Evolutionary conservation across 1,140 invertebrate species (phyloP).

Genomic region (Archivesica marissinica): DNA sequence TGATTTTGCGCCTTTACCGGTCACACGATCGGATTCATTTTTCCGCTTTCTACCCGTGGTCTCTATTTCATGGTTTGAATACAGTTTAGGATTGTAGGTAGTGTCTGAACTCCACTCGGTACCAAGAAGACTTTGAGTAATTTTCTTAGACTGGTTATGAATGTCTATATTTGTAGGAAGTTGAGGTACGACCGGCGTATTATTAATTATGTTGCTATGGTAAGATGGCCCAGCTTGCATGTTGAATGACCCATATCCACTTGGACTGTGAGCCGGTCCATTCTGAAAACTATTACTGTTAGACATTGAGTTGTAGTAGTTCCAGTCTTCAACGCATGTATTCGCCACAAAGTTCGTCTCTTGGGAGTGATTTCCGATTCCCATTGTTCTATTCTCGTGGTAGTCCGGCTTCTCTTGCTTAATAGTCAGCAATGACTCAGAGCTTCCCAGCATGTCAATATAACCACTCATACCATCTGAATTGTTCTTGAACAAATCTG

Average conservation of each 20-base stretch:
- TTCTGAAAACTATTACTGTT: not conserved
- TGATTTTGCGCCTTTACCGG: conserved; percentile 17
- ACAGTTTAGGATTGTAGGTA: conserved; percentile 36
- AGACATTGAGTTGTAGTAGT: conserved; percentile 38
- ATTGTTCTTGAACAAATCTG: conserved; percentile 43
- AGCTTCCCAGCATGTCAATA: conserved; percentile 44
- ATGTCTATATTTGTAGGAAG: conserved; percentile 50
- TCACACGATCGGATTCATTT: not conserved
- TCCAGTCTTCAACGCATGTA: conserved; percentile 49
- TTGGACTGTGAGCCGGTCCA: not conserved
- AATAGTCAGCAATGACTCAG: conserved; percentile 33
- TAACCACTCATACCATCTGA: conserved; percentile 12
- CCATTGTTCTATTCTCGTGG: conserved; percentile 10
- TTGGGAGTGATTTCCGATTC: not conserved
- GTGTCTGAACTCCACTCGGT: conserved; percentile 22
- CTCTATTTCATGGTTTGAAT: conserved; percentile 24
- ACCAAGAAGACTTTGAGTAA: conserved; percentile 39
- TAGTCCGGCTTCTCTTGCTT: conserved; percentile 53
- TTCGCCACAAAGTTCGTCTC: conserved; percentile 33
- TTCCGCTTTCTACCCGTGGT: conserved; percentile 28
- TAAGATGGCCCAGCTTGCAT: conserved; percentile 5
- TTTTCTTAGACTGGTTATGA: conserved; percentile 59
- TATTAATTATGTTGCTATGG: not conserved
- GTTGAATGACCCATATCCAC: not conserved
- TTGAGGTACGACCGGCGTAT: not conserved